phyloP scores from a whole-genome alignment of 1,140 invertebrate species.

The Alviniconcha marisindica region DNA sequence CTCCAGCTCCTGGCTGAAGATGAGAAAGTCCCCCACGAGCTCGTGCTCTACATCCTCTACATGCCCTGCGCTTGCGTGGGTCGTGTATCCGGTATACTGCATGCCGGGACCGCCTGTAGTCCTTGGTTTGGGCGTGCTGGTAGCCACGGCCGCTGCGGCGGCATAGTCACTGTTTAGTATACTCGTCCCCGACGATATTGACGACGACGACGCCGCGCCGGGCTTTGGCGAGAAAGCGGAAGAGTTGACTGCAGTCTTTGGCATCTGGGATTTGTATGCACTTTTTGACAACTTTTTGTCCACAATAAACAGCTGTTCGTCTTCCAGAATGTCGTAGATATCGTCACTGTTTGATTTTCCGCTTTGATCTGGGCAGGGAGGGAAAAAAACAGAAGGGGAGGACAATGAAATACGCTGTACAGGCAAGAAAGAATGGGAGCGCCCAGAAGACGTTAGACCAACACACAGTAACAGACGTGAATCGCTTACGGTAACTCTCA shows the following conservation, averaged over 20 bases:
- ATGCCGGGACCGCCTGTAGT: neutral
- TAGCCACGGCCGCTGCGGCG: neutral
- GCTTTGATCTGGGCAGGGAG: neutral
- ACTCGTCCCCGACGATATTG: neutral
- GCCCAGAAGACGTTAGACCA: neutral
- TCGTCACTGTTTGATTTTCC: neutral
- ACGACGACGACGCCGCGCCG: neutral
- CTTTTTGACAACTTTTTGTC: neutral
- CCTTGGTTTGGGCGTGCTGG: neutral
- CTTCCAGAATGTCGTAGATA: conserved; percentile 24
- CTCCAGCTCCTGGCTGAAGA: conserved; percentile 23
- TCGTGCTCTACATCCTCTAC: neutral
- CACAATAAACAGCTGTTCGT: conserved; percentile 16
- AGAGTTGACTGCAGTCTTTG: neutral
- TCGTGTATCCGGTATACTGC: neutral
- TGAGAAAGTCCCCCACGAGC: conserved; percentile 14
- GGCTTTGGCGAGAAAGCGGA: neutral
- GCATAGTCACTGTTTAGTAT: too few species aligned
- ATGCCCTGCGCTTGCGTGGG: neutral
- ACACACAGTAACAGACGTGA: neutral
- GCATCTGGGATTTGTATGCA: neutral
- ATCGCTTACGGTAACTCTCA: neutral
- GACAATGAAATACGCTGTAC: neutral
- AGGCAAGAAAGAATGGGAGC: neutral
- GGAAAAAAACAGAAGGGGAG: too few species aligned